Percentiles rank a stretch among this genome's conserved stretches.
Conservation (phyloP, 2,888 invertebrate species). For the Drosophila mayaguana region DNA sequence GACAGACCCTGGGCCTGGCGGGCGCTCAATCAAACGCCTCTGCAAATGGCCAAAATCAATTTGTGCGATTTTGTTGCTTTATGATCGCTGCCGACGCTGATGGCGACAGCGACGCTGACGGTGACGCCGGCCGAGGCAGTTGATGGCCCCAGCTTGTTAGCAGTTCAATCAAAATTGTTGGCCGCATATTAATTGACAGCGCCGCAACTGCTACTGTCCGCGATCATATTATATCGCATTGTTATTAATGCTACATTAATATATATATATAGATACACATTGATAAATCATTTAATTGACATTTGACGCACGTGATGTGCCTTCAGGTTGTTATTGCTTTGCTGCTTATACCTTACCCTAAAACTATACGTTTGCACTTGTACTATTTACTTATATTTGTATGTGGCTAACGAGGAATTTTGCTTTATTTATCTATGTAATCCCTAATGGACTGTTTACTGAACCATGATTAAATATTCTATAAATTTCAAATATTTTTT, state of each 20-base stretch:
- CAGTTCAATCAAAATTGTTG: slow-evolving; percentile 70
- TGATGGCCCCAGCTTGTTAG: slow-evolving; percentile 51
- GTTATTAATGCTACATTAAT: slow-evolving; percentile 56
- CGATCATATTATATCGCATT: slow-evolving; percentile 59
- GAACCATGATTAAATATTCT: background rate
- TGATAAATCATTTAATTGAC: slow-evolving; percentile 68
- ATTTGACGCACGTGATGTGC: slow-evolving; percentile 70
- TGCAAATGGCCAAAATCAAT: slow-evolving; percentile 70
- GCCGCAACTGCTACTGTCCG: slow-evolving; percentile 44
- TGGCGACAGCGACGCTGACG: background rate
- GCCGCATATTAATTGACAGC: slow-evolving; percentile 71
- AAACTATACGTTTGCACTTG: background rate
- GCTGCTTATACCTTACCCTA: background rate
- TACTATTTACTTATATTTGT: background rate
- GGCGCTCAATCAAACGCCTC: slow-evolving; percentile 47
- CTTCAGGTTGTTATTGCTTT: slow-evolving; percentile 35
- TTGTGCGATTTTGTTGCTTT: slow-evolving; percentile 65
- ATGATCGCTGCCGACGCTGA: slow-evolving; percentile 33
- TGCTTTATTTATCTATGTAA: background rate
- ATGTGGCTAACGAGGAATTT: background rate
- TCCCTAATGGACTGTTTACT: too few species aligned
- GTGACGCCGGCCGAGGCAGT: slow-evolving; percentile 7
- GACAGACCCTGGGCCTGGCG: slow-evolving; percentile 38
- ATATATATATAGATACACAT: slow-evolving; percentile 24
- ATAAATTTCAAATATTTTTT: background rate